These are phyloP conservation scores for Eumacrocentrus americanus DNA, from an alignment of 2,888 invertebrate species.

Conservation along the genomic window DNA sequence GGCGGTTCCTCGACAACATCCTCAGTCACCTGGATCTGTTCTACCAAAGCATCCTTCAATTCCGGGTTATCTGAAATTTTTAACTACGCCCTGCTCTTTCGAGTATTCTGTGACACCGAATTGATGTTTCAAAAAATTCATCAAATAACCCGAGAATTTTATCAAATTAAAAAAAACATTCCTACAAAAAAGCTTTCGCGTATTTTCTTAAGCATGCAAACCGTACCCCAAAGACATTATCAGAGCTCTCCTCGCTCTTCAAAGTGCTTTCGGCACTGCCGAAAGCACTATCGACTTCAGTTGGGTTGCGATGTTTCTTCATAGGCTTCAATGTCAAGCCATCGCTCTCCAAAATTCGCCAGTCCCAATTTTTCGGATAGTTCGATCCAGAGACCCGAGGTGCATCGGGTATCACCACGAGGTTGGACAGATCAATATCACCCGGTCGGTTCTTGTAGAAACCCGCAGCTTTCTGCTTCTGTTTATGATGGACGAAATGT, in stretches of 20 bases:
- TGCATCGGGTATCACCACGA: constrained; percentile 79
- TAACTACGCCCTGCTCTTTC: neutral
- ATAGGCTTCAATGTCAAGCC: constrained; percentile 60
- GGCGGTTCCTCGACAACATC: neutral
- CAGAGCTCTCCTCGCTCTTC: constrained; percentile 32
- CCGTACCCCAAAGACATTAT: constrained; percentile 36
- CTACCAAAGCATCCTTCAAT: constrained; percentile 43
- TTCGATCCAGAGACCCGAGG: constrained; percentile 77
- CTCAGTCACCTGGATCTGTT: constrained; percentile 27
- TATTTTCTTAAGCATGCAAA: constrained; percentile 20
- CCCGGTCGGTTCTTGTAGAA: constrained; percentile 78
- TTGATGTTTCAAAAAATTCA: too few species aligned
- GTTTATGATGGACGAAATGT: constrained; percentile 32
- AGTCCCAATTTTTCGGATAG: constrained; percentile 75
- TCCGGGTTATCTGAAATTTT: constrained; percentile 28
- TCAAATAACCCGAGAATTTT: too few species aligned
- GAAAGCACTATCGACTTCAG: constrained; percentile 59
- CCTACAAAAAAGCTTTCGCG: too few species aligned
- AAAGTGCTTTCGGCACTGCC: constrained; percentile 49
- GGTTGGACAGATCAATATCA: constrained; percentile 76
- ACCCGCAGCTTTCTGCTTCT: constrained; percentile 84
- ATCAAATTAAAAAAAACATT: too few species aligned
- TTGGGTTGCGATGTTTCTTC: constrained; percentile 62
- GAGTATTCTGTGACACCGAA: too few species aligned
- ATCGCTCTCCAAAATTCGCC: constrained; percentile 69